phyloP scores from a whole-genome alignment of 2,113 vertebrate species.

The Siphamia tubifer region DNA sequence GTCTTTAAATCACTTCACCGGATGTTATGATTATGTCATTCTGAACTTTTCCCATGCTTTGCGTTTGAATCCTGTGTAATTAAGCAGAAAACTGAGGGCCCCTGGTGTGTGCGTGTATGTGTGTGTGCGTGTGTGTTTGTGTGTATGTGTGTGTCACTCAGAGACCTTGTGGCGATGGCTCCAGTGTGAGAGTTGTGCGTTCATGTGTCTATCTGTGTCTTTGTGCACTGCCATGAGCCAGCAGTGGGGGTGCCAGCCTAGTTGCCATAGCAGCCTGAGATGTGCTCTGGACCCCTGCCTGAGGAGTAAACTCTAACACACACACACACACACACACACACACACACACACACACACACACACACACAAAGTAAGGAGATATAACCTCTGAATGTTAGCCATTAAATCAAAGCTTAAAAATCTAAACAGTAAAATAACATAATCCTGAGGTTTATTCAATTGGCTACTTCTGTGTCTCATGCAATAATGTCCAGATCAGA shows the following conservation, averaged over 20 bases:
- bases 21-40: background rate
- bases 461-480: background rate
- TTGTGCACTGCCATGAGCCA: slow-evolving; percentile 47
- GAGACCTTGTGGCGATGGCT: slow-evolving; percentile 19
- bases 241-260: slow-evolving; percentile 59
- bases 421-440: background rate
- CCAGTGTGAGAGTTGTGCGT: background rate
- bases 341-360: background rate
- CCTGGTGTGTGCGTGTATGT: background rate
- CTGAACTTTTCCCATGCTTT: background rate
- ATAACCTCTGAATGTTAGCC: background rate
- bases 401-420: background rate
- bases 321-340: background rate
- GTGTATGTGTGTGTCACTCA: slow-evolving; percentile 4
- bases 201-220: slow-evolving; percentile 11
- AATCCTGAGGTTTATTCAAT: slow-evolving; percentile 9
- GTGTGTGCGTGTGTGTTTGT: slow-evolving; percentile 28
- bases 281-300: slow-evolving; percentile 67
- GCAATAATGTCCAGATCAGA: slow-evolving; percentile 11
- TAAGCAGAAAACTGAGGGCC: slow-evolving; percentile 22
- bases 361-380: slow-evolving; percentile 1
- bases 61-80: slow-evolving; percentile 28
- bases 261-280: slow-evolving; percentile 71
- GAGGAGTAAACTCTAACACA: slow-evolving; percentile 33
- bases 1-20: background rate